Conservation (phyloP, 2,113 vertebrate species). For the Ornithorhynchus anatinus region DNA sequence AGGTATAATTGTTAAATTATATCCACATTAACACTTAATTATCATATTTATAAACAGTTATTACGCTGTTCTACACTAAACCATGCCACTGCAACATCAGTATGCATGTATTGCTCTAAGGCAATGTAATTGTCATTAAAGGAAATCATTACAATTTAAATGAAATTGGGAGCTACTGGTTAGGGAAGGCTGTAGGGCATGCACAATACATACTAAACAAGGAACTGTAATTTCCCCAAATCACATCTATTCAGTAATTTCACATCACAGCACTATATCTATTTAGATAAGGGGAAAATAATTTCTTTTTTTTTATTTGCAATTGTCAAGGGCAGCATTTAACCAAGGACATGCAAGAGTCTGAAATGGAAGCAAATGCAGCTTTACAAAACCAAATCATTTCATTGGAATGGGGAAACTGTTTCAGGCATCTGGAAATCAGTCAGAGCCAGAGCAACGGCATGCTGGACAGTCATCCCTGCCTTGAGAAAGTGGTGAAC, state of each 20-base stretch:
- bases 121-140: slow-evolving; percentile 79
- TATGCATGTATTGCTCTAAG: slow-evolving; percentile 72
- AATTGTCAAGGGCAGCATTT: slow-evolving; percentile 66
- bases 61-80: slow-evolving; percentile 66
- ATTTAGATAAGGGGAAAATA: slow-evolving; percentile 71
- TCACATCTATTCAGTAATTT: slow-evolving; percentile 73
- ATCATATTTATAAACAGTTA: slow-evolving; percentile 82
- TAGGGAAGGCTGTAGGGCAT: slow-evolving; percentile 73
- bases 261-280: slow-evolving; percentile 65
- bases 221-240: slow-evolving; percentile 73
- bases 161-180: slow-evolving; percentile 77
- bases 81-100: slow-evolving; percentile 63
- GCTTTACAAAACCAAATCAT: slow-evolving; percentile 53
- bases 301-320: slow-evolving; percentile 61
- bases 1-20: slow-evolving; percentile 74
- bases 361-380: slow-evolving; percentile 45
- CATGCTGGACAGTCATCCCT: slow-evolving; percentile 40
- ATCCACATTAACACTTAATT: slow-evolving; percentile 79
- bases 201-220: slow-evolving; percentile 71
- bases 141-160: slow-evolving; percentile 82
- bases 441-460: slow-evolving; percentile 54
- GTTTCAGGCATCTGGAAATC: slow-evolving; percentile 48
- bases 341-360: slow-evolving; percentile 55
- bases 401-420: slow-evolving; percentile 59
- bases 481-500: too few species aligned